A percentile compares a stretch with the other conserved stretches of the same genome.
phyloP scores from a whole-genome alignment of 1,140 invertebrate genomes.

The Heliconius nattereri region DNA sequence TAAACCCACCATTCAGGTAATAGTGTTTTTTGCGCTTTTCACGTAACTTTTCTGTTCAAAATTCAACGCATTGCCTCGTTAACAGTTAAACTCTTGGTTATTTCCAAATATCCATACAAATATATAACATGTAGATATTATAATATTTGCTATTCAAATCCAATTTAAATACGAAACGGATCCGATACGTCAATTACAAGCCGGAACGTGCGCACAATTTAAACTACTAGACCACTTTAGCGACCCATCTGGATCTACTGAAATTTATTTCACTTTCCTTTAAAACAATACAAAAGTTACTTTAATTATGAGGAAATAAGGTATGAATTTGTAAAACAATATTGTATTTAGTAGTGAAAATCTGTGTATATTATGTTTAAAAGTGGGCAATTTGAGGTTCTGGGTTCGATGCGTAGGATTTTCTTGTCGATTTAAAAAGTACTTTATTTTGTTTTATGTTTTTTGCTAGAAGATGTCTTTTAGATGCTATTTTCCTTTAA shows the following conservation, averaged over 20 bases:
- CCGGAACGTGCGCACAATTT: conserved; percentile 33
- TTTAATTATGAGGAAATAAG: not conserved
- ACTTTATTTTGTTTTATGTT: conserved; percentile 12
- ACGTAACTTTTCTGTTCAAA: not conserved
- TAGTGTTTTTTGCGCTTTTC: too few species aligned
- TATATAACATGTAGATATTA: not conserved
- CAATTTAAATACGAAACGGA: conserved; percentile 36
- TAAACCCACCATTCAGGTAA: too few species aligned
- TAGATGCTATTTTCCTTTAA: not conserved
- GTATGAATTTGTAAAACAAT: not conserved
- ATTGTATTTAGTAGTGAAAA: not conserved
- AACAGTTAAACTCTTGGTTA: too few species aligned
- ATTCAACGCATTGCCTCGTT: too few species aligned
- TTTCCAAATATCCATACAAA: not conserved
- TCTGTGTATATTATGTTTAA: conserved; percentile 10
- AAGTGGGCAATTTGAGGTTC: conserved; percentile 13
- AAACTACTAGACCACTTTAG: conserved; percentile 42
- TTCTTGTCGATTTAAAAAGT: conserved; percentile 14
- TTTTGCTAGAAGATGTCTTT: not conserved
- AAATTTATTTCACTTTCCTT: conserved; percentile 35
- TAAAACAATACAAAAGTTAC: not conserved
- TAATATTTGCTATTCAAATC: conserved; percentile 13
- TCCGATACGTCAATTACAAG: conserved; percentile 41
- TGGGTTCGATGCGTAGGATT: conserved; percentile 1
- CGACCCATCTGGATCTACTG: conserved; percentile 34